These are phyloP conservation scores for Cephalotes varians DNA, from an alignment of 2,888 invertebrate genomes.

Conservation along the genomic window DNA sequence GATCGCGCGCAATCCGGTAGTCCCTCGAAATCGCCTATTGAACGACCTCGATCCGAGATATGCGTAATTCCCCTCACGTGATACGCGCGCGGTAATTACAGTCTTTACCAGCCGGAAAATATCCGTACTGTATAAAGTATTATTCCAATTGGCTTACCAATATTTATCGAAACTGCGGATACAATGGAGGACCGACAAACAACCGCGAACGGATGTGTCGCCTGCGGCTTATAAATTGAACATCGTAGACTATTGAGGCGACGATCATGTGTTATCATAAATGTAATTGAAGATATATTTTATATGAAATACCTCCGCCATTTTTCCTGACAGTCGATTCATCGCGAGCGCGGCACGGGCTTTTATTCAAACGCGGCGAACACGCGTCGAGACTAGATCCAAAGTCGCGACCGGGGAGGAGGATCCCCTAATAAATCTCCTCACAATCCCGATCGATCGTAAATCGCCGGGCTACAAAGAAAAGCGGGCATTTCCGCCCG, in stretches of 20 bases:
- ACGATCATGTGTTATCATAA: background rate
- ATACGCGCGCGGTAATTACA: constrained; percentile 8
- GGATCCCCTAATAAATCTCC: constrained; percentile 62
- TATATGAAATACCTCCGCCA: background rate
- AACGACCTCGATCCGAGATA: background rate
- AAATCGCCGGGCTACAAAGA: constrained; percentile 62
- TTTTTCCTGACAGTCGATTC: constrained; percentile 53
- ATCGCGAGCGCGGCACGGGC: constrained; percentile 30
- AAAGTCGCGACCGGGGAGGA: constrained; percentile 26
- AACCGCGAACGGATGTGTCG: too few relatives aligned
- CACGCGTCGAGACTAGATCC: constrained; percentile 56
- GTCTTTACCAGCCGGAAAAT: constrained; percentile 2
- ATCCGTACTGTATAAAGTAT: background rate
- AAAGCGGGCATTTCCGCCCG: constrained; percentile 66
- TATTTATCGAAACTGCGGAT: background rate
- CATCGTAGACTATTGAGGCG: background rate
- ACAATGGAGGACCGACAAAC: background rate
- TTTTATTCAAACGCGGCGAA: constrained; percentile 52
- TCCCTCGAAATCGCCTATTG: constrained; percentile 23
- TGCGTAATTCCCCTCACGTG: background rate
- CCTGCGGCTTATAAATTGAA: background rate
- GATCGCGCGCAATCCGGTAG: constrained; percentile 35
- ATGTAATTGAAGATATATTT: constrained; percentile 49
- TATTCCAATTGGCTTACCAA: background rate
- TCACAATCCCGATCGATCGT: constrained; percentile 70